These are phyloP conservation scores for Smittia aterrima DNA, from an alignment of 2,888 invertebrate species.

Conservation along the genomic window DNA sequence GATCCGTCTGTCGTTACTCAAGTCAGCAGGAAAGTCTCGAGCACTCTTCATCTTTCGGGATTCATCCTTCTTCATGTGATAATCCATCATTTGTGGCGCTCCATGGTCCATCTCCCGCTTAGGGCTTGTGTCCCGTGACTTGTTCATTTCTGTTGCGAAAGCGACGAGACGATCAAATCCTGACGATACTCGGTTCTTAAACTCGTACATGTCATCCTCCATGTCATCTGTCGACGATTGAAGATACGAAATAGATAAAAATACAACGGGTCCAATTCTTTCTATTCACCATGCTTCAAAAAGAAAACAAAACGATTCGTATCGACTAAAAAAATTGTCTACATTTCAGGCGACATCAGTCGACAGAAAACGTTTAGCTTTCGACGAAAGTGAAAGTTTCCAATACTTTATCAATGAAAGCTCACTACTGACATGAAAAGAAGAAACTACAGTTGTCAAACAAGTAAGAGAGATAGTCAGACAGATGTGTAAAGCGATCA, in stretches of 20 bases:
- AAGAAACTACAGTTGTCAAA: neutral
- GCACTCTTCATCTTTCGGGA: neutral
- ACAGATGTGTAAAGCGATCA: too few species aligned
- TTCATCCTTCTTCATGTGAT: slow-evolving; percentile 25
- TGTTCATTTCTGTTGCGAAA: slow-evolving; percentile 86
- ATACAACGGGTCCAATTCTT: neutral
- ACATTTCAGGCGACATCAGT: neutral
- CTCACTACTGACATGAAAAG: neutral
- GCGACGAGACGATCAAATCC: slow-evolving; percentile 92
- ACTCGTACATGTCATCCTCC: slow-evolving; percentile 69
- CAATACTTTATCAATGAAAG: too few species aligned
- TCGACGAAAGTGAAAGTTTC: too few species aligned
- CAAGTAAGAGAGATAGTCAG: neutral
- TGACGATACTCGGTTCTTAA: slow-evolving; percentile 69
- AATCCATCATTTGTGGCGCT: neutral
- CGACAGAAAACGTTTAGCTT: too few species aligned
- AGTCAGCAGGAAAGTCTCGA: slow-evolving; percentile 19
- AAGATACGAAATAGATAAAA: neutral
- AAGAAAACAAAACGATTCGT: neutral
- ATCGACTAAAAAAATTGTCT: neutral
- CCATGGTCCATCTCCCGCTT: slow-evolving; percentile 45
- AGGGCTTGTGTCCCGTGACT: slow-evolving; percentile 65
- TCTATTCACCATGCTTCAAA: slow-evolving; percentile 37
- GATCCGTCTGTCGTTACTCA: slow-evolving; percentile 9
- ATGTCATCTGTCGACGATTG: slow-evolving; percentile 45